Evolutionary conservation across 2,888 invertebrate species (phyloP).

Genomic region (Stenurella melanura): DNA sequence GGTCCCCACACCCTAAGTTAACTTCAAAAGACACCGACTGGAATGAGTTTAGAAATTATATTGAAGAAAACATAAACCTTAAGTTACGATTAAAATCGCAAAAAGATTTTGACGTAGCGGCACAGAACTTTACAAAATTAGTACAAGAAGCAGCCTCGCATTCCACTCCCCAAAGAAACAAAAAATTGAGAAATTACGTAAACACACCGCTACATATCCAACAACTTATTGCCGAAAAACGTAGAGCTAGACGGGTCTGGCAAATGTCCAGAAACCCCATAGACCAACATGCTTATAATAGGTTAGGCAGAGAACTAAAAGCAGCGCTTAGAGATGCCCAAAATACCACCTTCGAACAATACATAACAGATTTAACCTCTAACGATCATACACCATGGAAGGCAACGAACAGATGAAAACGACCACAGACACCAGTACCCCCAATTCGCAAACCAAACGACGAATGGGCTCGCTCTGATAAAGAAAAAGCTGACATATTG

Average conservation of each 20-base stretch:
- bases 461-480: too few species aligned
- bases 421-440: neutral
- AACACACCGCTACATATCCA: neutral
- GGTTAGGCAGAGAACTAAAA: too few species aligned
- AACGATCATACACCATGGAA: neutral
- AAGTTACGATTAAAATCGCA: too few species aligned
- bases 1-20: neutral
- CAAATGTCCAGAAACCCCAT: too few species aligned
- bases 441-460: too few species aligned
- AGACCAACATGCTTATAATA: too few species aligned
- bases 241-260: neutral
- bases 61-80: too few species aligned
- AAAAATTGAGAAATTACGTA: neutral
- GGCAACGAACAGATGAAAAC: neutral
- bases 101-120: too few species aligned
- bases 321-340: too few species aligned
- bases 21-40: conserved; percentile 17
- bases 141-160: neutral
- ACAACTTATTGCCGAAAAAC: neutral
- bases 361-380: neutral
- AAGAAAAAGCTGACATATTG: too few species aligned
- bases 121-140: too few species aligned
- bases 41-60: neutral
- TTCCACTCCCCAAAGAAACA: neutral
- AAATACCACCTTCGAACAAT: too few species aligned